Conservation (phyloP, 2,888 invertebrate genomes). For the Lomographa bimaculata region DNA sequence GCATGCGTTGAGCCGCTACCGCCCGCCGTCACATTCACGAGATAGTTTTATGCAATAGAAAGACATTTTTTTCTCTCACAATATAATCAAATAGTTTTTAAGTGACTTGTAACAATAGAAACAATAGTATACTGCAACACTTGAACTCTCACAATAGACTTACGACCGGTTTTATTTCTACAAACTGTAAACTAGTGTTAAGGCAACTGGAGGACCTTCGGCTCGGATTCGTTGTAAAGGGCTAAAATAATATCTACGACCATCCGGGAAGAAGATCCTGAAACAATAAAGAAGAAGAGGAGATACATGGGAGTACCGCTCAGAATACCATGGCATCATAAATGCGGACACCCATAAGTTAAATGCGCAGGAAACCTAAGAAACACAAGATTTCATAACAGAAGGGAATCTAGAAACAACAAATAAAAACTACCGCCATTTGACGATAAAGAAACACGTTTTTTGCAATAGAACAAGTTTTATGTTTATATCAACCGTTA, state of each 20-base stretch:
- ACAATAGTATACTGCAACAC: constrained; percentile 80
- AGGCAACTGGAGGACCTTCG: constrained; percentile 77
- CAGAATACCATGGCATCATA: constrained; percentile 64
- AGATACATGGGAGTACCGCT: constrained; percentile 61
- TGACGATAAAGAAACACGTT: constrained; percentile 84
- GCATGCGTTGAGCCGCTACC: constrained; percentile 70
- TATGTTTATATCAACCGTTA: constrained; percentile 84
- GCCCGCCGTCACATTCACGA: constrained; percentile 80
- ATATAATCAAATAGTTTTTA: constrained; percentile 77
- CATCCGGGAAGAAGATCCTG: constrained; percentile 75
- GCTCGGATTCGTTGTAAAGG: constrained; percentile 75
- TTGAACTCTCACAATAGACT: constrained; percentile 70
- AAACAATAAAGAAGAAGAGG: constrained; percentile 54
- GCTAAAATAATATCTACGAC: constrained; percentile 70
- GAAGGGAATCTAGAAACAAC: constrained; percentile 69
- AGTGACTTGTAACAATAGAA: constrained; percentile 64
- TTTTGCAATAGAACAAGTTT: constrained; percentile 85
- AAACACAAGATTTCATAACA: constrained; percentile 74
- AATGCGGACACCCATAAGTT: constrained; percentile 67
- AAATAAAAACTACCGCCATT: constrained; percentile 78
- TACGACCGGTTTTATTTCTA: constrained; percentile 72
- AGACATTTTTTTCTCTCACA: constrained; percentile 63
- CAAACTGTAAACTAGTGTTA: constrained; percentile 77
- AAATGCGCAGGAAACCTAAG: constrained; percentile 77
- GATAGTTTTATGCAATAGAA: constrained; percentile 81